These are phyloP conservation scores for Nesidiocoris tenuis DNA, from an alignment of 2,888 invertebrate species.

Conservation along the genomic window DNA sequence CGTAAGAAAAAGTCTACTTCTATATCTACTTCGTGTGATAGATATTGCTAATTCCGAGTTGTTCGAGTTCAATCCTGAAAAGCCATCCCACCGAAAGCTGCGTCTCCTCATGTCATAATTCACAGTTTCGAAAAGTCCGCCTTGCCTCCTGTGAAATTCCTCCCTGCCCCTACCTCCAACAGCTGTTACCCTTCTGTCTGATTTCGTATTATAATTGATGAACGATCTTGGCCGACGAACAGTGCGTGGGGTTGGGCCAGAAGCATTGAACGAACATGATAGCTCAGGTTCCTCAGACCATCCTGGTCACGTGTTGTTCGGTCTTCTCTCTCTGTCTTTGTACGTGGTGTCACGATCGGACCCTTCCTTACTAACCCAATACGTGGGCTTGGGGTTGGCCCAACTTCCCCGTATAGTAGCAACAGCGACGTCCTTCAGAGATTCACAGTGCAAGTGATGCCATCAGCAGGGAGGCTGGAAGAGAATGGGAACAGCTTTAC, in stretches of 20 bases:
- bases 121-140: too few relatives aligned
- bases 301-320: slow-evolving; percentile 29
- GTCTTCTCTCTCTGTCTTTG: neutral
- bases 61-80: too few relatives aligned
- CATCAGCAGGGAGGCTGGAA: too few relatives aligned
- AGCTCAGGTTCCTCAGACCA: neutral
- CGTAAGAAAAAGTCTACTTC: too few relatives aligned
- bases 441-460: neutral
- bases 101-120: too few relatives aligned
- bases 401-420: neutral
- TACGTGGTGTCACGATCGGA: slow-evolving; percentile 36
- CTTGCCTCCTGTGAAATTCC: too few relatives aligned
- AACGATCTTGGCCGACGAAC: neutral
- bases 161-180: too few relatives aligned
- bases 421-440: neutral
- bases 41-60: too few relatives aligned
- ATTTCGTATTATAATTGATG: slow-evolving; percentile 36
- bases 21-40: too few relatives aligned
- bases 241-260: neutral
- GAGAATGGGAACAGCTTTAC: too few relatives aligned
- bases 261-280: neutral
- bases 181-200: slow-evolving; percentile 30
- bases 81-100: too few relatives aligned
- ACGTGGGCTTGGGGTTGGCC: slow-evolving; percentile 6
- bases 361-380: slow-evolving; percentile 40